Evolutionary conservation across 2,888 invertebrate genomes (phyloP).

Genomic region (Blera fallax): DNA sequence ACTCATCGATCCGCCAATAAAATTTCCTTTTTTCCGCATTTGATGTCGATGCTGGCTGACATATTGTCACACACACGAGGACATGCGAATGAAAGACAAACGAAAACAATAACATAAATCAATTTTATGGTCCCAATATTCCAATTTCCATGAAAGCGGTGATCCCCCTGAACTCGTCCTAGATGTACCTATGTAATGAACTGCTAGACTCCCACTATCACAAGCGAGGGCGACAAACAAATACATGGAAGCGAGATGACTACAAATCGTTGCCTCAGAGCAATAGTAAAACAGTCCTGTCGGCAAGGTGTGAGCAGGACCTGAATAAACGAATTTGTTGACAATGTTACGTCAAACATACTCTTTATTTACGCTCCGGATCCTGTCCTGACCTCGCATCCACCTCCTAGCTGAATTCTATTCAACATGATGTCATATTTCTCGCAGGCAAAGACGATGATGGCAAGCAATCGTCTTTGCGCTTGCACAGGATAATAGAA

Average conservation of each 20-base stretch:
- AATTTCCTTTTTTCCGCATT: conserved; percentile 27
- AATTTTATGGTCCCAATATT: conserved; percentile 69
- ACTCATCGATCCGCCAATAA: conserved; percentile 51
- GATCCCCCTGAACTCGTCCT: neutral
- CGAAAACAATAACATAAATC: conserved; percentile 70
- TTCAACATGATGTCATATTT: conserved; percentile 58
- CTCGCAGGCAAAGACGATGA: conserved; percentile 6
- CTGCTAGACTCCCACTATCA: conserved; percentile 15
- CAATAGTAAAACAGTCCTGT: neutral
- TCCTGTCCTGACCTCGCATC: too few relatives aligned
- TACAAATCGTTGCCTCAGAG: neutral
- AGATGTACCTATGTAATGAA: conserved; percentile 40
- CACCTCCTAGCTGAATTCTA: too few relatives aligned
- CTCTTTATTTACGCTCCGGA: neutral
- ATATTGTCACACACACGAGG: conserved; percentile 38
- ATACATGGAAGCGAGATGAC: conserved; percentile 7
- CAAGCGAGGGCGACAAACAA: conserved; percentile 8
- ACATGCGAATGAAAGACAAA: conserved; percentile 36
- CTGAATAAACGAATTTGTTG: conserved; percentile 54
- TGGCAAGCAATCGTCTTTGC: conserved; percentile 38
- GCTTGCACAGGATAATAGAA: conserved; percentile 40
- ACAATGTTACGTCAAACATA: conserved; percentile 49
- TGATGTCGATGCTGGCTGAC: conserved; percentile 42
- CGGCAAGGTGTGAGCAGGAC: conserved; percentile 5
- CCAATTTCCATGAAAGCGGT: conserved; percentile 57